Percentiles rank a stretch among this genome's conserved stretches.
Evolutionary conservation across 37 sponge, comb jelly and placozoan genomes (phyloP).

Genomic region (Beroe forskalii): DNA sequence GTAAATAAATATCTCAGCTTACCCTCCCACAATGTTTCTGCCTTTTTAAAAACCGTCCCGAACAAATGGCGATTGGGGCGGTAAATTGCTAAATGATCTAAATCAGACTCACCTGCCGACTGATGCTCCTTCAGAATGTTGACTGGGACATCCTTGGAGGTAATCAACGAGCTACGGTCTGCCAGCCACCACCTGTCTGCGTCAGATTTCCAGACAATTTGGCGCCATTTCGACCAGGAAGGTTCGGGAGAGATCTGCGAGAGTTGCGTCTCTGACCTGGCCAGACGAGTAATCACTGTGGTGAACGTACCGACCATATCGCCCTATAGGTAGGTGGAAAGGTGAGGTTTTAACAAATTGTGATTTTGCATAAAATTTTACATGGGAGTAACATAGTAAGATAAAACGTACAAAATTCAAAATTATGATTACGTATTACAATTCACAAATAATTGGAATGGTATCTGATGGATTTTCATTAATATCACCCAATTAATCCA

Average conservation of each 20-base stretch:
- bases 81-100: no score
- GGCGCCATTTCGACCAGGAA: neutral
- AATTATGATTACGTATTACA: neutral
- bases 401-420: neutral
- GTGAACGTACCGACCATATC: neutral
- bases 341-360: neutral
- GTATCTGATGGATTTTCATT: no score
- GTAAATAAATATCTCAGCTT: no score
- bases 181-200: neutral
- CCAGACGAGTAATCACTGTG: neutral
- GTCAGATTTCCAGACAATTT: neutral
- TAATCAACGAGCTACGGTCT: constrained; percentile 31
- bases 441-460: no score
- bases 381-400: neutral
- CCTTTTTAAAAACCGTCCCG: no score
- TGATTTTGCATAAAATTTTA: neutral
- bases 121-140: neutral
- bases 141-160: neutral
- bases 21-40: no score
- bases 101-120: neutral
- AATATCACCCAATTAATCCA: no score
- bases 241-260: neutral
- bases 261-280: neutral
- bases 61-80: no score
- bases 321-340: constrained; percentile 5